Percentiles rank a stretch among this genome's conserved stretches.
Evolutionary conservation across 2,888 invertebrate species (phyloP).

Genomic region (Drosophila robusta): DNA sequence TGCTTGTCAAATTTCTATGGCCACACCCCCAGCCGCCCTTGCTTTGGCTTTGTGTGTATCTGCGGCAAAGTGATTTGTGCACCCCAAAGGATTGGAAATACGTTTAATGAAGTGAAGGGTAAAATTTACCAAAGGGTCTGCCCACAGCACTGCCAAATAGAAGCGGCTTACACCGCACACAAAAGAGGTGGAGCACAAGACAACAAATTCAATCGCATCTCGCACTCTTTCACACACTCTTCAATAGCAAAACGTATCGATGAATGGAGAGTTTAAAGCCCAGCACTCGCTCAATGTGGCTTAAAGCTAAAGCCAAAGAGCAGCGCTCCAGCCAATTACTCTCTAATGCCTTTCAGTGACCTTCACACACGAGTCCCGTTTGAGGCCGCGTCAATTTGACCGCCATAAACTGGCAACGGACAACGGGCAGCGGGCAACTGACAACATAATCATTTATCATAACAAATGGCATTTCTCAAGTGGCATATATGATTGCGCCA

Average conservation of each 20-base stretch:
- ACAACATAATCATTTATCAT: conserved; percentile 78
- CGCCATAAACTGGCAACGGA: conserved; percentile 29
- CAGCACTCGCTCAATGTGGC: conserved; percentile 22
- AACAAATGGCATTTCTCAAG: conserved; percentile 75
- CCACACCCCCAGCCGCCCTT: conserved; percentile 54
- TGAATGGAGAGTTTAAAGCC: conserved; percentile 35
- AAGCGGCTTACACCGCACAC: conserved; percentile 54
- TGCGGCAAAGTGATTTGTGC: conserved; percentile 73
- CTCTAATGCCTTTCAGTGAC: conserved; percentile 63
- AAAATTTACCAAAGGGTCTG: conserved; percentile 61
- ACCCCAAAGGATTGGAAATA: conserved; percentile 66
- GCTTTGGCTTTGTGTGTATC: conserved; percentile 53
- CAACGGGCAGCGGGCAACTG: conserved; percentile 25
- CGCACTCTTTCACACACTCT: conserved; percentile 26
- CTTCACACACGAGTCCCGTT: conserved; percentile 53
- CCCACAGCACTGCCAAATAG: conserved; percentile 36
- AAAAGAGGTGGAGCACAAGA: conserved; percentile 49
- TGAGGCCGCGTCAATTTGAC: conserved; percentile 42
- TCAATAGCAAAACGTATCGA: conserved; percentile 49
- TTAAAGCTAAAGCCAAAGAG: conserved; percentile 32
- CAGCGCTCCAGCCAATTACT: conserved; percentile 46
- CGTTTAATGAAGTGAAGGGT: conserved; percentile 80
- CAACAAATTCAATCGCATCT: conserved; percentile 48
- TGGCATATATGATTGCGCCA: conserved; percentile 74
- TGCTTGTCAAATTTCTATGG: conserved; percentile 74